Evolutionary conservation across 2,797 vertebrate species (phyloP).

Genomic region (Tenualosa ilisha): DNA sequence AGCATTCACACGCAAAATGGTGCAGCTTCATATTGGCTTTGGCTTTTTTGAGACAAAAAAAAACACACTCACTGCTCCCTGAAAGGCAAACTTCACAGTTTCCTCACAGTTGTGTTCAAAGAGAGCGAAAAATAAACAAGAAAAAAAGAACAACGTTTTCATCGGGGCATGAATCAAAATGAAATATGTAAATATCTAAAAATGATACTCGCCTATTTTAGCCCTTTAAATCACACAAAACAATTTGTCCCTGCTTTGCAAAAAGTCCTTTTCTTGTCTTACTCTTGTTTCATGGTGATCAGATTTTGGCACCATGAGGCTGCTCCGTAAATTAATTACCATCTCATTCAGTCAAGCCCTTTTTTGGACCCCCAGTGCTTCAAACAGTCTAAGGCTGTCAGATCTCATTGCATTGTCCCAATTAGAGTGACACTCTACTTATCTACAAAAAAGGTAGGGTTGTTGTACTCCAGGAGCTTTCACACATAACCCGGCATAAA

Average conservation of each 20-base stretch:
- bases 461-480: not conserved
- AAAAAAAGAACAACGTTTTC: not conserved
- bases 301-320: conserved; percentile 4
- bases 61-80: not conserved
- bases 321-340: not conserved
- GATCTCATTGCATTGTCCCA: not conserved
- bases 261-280: not conserved
- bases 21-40: not conserved
- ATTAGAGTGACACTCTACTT: conserved; percentile 1
- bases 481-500: not conserved
- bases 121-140: not conserved
- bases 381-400: conserved; percentile 9
- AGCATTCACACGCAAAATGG: not conserved
- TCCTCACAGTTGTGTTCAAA: not conserved
- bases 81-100: not conserved
- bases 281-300: conserved; percentile 12
- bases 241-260: not conserved
- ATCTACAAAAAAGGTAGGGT: not conserved
- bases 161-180: not conserved
- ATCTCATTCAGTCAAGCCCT: not conserved
- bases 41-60: not conserved
- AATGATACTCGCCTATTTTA: not conserved
- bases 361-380: not conserved
- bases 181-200: not conserved
- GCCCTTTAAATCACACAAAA: not conserved